Evolutionary conservation across 2,797 vertebrate species (phyloP).

Genomic region (Alca torda): DNA sequence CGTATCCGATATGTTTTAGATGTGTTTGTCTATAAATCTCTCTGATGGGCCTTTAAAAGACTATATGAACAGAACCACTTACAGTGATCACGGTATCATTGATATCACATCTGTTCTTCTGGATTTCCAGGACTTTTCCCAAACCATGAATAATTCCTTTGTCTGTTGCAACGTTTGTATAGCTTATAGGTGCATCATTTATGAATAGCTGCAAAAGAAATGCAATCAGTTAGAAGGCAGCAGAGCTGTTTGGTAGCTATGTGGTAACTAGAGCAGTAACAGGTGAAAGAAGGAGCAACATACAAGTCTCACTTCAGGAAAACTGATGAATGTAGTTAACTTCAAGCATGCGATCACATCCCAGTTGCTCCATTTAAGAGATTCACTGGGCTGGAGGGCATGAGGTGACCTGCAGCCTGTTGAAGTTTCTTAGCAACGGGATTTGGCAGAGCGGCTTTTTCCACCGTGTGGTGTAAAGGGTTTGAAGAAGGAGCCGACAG

Average conservation of each 20-base stretch:
- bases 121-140: conserved; percentile 84
- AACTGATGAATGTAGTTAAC: neutral
- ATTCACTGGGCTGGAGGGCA: neutral
- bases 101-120: conserved; percentile 88
- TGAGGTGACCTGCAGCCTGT: neutral
- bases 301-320: neutral
- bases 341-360: neutral
- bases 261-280: neutral
- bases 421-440: neutral
- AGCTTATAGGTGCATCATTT: conserved; percentile 84
- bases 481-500: neutral
- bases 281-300: neutral
- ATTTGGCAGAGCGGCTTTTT: neutral
- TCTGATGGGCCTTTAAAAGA: neutral
- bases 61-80: conserved; percentile 4
- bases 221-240: neutral
- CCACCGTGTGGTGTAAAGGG: neutral
- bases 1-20: accelerated
- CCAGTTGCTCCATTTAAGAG: neutral
- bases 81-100: conserved; percentile 61
- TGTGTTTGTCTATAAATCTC: neutral
- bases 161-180: conserved; percentile 82
- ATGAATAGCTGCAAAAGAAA: conserved; percentile 82
- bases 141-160: conserved; percentile 90
- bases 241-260: neutral